Evolutionary conservation across 2,888 invertebrate species (phyloP).

Genomic region (Ditula angustiorana): DNA sequence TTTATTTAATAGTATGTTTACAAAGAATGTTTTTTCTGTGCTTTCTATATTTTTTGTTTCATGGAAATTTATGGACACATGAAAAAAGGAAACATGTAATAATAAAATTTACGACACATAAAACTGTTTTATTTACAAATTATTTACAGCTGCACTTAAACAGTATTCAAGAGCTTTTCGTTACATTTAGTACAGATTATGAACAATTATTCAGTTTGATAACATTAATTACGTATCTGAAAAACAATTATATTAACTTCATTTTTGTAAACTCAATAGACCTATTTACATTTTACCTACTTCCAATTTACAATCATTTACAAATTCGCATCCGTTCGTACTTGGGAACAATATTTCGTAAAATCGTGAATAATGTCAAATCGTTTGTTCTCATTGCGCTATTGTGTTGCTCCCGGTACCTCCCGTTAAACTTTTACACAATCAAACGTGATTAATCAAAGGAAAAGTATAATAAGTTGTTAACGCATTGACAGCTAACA

Average conservation of each 20-base stretch:
- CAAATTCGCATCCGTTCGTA: background rate
- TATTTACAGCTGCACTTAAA: constrained; percentile 61
- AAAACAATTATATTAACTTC: constrained; percentile 29
- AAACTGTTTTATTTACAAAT: constrained; percentile 81
- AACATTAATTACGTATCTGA: constrained; percentile 41
- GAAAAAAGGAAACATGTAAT: constrained; percentile 44
- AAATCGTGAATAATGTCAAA: constrained; percentile 13
- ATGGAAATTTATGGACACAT: constrained; percentile 17
- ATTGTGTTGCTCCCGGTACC: constrained; percentile 11
- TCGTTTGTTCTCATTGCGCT: constrained; percentile 21
- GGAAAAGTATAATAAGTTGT: background rate
- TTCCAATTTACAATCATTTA: constrained; percentile 52
- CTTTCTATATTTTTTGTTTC: background rate
- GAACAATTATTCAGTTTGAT: constrained; percentile 41
- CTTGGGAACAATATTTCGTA: background rate
- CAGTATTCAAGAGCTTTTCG: constrained; percentile 24
- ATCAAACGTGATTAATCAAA: constrained; percentile 11
- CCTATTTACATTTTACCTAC: constrained; percentile 46
- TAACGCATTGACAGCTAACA: background rate
- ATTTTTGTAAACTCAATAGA: too few species aligned
- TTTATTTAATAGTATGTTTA: background rate
- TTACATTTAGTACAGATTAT: constrained; percentile 36
- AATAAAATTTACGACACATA: constrained; percentile 69
- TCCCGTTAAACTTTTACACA: constrained; percentile 6
- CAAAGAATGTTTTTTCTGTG: background rate